These are phyloP conservation scores for Octopus bimaculoides DNA, from an alignment of 1,140 invertebrate species.

Conservation along the genomic window DNA sequence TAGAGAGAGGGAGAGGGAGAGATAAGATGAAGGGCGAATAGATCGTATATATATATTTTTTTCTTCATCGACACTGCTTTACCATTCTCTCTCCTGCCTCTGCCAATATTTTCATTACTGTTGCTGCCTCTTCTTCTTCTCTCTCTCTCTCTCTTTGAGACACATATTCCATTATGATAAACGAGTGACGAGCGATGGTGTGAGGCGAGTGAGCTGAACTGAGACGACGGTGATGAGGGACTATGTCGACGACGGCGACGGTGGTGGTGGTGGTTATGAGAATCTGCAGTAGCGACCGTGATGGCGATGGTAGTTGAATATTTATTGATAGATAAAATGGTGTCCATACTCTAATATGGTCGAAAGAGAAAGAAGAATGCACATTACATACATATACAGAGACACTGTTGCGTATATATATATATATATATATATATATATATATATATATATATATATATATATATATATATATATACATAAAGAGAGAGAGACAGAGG, in stretches of 20 bases:
- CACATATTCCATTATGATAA: too few relatives aligned
- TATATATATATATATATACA: not conserved
- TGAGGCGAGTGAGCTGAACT: too few relatives aligned
- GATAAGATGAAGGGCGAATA: too few relatives aligned
- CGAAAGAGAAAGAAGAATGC: not conserved
- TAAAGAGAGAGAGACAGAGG: not conserved
- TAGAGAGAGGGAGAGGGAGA: too few relatives aligned
- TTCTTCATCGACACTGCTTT: too few relatives aligned
- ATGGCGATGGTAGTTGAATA: not conserved
- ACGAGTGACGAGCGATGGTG: too few relatives aligned
- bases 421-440: not conserved
- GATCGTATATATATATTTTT: too few relatives aligned
- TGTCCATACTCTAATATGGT: not conserved
- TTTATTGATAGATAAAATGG: not conserved
- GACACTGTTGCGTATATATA: not conserved
- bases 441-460: not conserved
- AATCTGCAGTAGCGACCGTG: not conserved
- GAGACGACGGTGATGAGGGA: too few relatives aligned
- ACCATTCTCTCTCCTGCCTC: too few relatives aligned
- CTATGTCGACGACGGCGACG: not conserved
- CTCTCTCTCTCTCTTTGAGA: too few relatives aligned
- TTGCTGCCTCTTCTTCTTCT: too few relatives aligned
- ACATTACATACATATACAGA: not conserved
- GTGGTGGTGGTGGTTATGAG: not conserved
- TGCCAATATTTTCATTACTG: too few relatives aligned